phyloP scores from a whole-genome alignment of 2,888 invertebrate genomes.

The Girardia tigrina region DNA sequence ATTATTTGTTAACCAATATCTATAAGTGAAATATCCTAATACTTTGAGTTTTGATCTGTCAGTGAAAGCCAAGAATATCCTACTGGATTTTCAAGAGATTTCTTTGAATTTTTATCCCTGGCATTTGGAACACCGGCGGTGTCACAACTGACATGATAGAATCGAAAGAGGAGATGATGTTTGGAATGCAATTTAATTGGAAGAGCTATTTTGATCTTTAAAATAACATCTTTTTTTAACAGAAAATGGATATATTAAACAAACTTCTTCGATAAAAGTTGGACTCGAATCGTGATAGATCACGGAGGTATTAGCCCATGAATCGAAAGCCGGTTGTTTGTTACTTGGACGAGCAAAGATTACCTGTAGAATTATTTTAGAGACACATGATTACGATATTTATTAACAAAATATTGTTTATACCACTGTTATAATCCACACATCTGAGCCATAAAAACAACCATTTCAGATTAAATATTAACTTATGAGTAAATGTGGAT shows the following conservation, averaged over 20 bases:
- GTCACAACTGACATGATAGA: constrained; percentile 78
- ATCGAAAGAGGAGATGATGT: constrained; percentile 83
- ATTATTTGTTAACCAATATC: too few relatives aligned
- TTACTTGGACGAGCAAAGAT: constrained; percentile 60
- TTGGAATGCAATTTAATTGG: constrained; percentile 69
- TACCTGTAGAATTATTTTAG: constrained; percentile 52
- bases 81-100: constrained; percentile 56
- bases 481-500: too few relatives aligned
- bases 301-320: constrained; percentile 57
- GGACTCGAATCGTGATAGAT: constrained; percentile 77
- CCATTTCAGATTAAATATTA: too few relatives aligned
- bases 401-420: too few relatives aligned
- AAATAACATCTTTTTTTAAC: background rate
- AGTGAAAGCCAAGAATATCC: constrained; percentile 87
- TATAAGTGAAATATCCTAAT: too few relatives aligned
- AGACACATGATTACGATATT: too few relatives aligned
- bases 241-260: constrained; percentile 11
- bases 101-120: constrained; percentile 39
- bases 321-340: constrained; percentile 52
- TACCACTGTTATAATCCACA: too few relatives aligned
- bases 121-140: constrained; percentile 37
- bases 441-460: too few relatives aligned
- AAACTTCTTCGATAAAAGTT: constrained; percentile 71
- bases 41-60: constrained; percentile 61
- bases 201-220: constrained; percentile 66